These are phyloP conservation scores for Mobula hypostoma DNA, from an alignment of 2,113 vertebrate genomes.

Conservation along the genomic window DNA sequence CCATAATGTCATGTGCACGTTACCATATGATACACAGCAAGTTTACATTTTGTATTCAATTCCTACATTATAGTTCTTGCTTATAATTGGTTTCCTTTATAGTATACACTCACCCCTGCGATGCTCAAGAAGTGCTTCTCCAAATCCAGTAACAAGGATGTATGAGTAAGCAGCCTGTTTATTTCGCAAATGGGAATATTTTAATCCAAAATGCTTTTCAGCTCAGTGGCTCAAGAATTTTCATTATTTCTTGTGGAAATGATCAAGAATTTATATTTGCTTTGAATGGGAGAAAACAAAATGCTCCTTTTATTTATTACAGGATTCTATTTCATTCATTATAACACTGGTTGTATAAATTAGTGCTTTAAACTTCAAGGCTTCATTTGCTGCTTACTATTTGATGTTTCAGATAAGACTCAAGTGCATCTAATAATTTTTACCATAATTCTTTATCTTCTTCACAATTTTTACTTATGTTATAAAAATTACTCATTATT, in stretches of 20 bases:
- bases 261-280: background rate
- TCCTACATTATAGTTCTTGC: background rate
- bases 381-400: background rate
- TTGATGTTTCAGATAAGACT: background rate
- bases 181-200: background rate
- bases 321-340: background rate
- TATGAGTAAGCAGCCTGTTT: background rate
- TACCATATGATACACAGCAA: background rate
- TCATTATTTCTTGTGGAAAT: background rate
- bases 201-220: background rate
- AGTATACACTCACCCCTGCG: background rate
- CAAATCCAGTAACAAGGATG: background rate
- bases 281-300: constrained; percentile 3
- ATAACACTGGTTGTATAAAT: background rate
- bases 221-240: background rate
- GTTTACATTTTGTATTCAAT: constrained; percentile 14
- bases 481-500: background rate
- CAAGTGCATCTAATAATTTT: background rate
- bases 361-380: background rate
- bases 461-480: background rate
- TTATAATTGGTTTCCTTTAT: background rate
- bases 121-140: background rate
- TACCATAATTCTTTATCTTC: background rate
- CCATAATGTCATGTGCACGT: background rate
- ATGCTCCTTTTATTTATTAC: background rate